Conservation (phyloP, 2,888 invertebrate genomes). For the Drosophila fulvimacula region DNA sequence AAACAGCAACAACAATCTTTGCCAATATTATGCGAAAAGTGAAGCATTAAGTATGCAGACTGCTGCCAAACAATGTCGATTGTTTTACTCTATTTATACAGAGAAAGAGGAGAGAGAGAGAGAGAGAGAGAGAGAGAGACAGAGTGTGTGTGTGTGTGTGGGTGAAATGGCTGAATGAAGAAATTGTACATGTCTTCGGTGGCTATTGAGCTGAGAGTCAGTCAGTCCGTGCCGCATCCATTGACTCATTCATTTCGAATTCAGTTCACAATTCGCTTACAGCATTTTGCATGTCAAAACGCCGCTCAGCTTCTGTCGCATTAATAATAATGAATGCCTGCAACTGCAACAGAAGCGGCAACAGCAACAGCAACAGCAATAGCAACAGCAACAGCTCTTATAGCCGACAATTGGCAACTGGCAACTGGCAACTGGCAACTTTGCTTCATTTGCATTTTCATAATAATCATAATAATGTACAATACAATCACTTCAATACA, state of each 20-base stretch:
- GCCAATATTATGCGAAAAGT: constrained; percentile 54
- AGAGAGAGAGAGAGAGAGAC: neutral
- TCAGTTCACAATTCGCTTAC: constrained; percentile 62
- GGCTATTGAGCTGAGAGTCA: constrained; percentile 38
- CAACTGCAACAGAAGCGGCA: constrained; percentile 33
- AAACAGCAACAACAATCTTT: constrained; percentile 30
- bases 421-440: neutral
- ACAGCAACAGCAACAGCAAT: constrained; percentile 29
- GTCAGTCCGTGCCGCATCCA: constrained; percentile 7
- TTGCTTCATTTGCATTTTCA: constrained; percentile 75
- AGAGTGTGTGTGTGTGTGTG: neutral
- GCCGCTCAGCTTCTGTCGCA: constrained; percentile 45
- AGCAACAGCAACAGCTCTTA: constrained; percentile 7
- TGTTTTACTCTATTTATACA: constrained; percentile 32
- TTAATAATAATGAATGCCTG: constrained; percentile 63
- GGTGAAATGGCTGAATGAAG: neutral
- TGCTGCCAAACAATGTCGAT: constrained; percentile 49
- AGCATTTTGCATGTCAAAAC: constrained; percentile 71
- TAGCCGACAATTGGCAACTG: constrained; percentile 30
- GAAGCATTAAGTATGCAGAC: constrained; percentile 47
- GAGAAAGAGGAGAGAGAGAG: neutral
- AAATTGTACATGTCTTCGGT: constrained; percentile 31
- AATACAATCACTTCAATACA: constrained; percentile 17
- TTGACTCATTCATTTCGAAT: constrained; percentile 45
- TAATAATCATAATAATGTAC: constrained; percentile 69